phyloP scores from a whole-genome alignment of 2,888 invertebrate species.

The Epirrhoe alternata region DNA sequence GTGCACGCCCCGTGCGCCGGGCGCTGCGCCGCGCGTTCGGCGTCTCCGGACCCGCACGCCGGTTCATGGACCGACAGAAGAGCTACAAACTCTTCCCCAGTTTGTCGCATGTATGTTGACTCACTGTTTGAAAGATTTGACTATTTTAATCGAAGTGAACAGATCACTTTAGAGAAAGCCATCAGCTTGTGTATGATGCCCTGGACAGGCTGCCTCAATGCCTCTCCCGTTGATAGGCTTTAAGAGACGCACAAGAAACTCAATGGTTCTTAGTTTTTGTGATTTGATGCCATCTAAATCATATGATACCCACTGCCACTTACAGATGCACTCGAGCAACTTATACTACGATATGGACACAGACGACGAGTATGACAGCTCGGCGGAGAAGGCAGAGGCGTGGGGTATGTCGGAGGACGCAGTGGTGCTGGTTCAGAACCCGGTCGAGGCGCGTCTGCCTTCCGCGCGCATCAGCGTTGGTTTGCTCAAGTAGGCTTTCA shows the following conservation, averaged over 20 bases:
- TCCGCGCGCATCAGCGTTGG: slow-evolving; percentile 56
- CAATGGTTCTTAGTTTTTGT: no score
- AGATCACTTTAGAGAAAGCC: no score
- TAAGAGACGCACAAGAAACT: no score
- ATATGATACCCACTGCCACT: no score
- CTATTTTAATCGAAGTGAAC: no score
- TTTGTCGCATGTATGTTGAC: slow-evolving; percentile 42
- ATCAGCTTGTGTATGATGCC: no score
- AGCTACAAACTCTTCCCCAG: slow-evolving; percentile 61
- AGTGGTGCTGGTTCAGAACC: slow-evolving; percentile 60
- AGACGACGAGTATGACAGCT: slow-evolving; percentile 8
- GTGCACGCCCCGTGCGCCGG: slow-evolving; percentile 45
- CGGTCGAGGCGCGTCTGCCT: slow-evolving; percentile 68
- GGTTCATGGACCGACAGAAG: slow-evolving; percentile 45
- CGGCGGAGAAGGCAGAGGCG: slow-evolving; percentile 35
- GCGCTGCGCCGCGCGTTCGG: slow-evolving; percentile 47
- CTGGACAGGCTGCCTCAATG: no score
- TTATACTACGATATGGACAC: slow-evolving; percentile 50
- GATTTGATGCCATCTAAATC: no score
- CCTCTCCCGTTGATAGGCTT: no score
- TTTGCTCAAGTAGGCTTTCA: slow-evolving; percentile 54
- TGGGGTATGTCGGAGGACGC: slow-evolving; percentile 45
- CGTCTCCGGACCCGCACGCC: slow-evolving; percentile 43
- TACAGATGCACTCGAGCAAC: slow-evolving; percentile 5
- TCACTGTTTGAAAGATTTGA: background rate